A percentile compares a stretch with the other conserved stretches of the same genome.
These are phyloP conservation scores for Drosophila phalerata DNA, from an alignment of 2,888 invertebrate genomes.

Conservation along the genomic window DNA sequence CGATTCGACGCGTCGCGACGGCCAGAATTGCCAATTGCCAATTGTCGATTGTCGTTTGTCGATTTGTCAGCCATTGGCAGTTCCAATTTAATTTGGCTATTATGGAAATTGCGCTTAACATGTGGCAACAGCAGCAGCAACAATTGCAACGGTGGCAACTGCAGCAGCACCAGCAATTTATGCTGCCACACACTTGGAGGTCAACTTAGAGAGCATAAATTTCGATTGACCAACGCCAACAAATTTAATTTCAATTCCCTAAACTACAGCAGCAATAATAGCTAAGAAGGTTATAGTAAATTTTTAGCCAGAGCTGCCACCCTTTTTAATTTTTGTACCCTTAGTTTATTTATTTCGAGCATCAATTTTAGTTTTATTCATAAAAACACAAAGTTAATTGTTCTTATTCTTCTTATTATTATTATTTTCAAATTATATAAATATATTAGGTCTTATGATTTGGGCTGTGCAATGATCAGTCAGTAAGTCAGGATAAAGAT, in stretches of 20 bases:
- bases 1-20: background rate
- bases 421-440: too few species aligned
- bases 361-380: too few species aligned
- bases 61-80: constrained; percentile 76
- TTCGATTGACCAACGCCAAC: constrained; percentile 54
- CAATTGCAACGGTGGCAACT: constrained; percentile 10
- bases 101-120: constrained; percentile 67
- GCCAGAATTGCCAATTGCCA: background rate
- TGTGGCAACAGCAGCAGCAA: constrained; percentile 23
- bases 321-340: too few species aligned
- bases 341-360: too few species aligned
- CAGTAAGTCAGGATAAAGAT: too few species aligned
- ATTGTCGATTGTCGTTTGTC: constrained; percentile 51
- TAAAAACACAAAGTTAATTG: too few species aligned
- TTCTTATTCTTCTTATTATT: too few species aligned
- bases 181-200: constrained; percentile 76
- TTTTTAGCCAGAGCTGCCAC: too few species aligned
- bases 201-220: constrained; percentile 77
- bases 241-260: constrained; percentile 79
- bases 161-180: constrained; percentile 53
- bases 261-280: background rate
- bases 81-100: constrained; percentile 68
- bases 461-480: too few species aligned
- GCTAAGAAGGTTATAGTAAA: too few species aligned
- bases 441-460: too few species aligned